A percentile compares a stretch with the other conserved stretches of the same genome.
Evolutionary conservation across 1,140 invertebrate genomes (phyloP).

Genomic region (Odontomachus brunneus): DNA sequence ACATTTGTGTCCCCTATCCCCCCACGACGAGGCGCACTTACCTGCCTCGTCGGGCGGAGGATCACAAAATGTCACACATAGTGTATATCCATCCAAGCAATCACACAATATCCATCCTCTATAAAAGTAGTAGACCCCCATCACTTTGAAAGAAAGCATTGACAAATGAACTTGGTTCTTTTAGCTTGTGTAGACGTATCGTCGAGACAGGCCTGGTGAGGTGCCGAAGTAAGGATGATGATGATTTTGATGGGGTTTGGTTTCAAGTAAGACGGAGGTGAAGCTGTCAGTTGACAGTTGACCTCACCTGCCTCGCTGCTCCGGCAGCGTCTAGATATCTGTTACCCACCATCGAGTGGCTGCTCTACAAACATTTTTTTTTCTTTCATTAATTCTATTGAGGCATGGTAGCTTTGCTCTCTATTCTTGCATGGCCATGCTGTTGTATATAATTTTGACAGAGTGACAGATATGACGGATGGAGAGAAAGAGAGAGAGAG

Average conservation of each 20-base stretch:
- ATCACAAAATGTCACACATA: conserved; percentile 34
- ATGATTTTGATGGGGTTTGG: conserved; percentile 68
- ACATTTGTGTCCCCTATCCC: not conserved
- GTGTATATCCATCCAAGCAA: conserved; percentile 15
- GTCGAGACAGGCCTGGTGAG: conserved; percentile 81
- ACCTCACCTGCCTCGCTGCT: conserved; percentile 54
- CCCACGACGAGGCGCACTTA: not conserved
- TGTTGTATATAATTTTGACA: conserved; percentile 55
- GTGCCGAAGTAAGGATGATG: conserved; percentile 73
- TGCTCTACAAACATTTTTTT: conserved; percentile 19
- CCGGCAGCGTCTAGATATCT: conserved; percentile 40
- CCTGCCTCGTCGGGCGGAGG: not conserved
- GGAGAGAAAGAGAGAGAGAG: not conserved
- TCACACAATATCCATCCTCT: conserved; percentile 20
- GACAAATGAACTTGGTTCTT: conserved; percentile 77
- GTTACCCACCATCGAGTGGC: conserved; percentile 24
- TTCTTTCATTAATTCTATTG: conserved; percentile 48
- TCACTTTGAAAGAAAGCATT: conserved; percentile 65
- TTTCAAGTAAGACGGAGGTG: conserved; percentile 71
- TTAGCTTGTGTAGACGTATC: conserved; percentile 82
- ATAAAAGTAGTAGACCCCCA: conserved; percentile 43
- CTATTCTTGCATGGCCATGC: conserved; percentile 59
- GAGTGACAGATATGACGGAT: conserved; percentile 4
- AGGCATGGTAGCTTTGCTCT: conserved; percentile 65
- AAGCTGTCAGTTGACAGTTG: conserved; percentile 72